Base-by-base conservation (phyloP, 2,797 vertebrate genomes). In the Gymnothorax reevesii region DNA sequence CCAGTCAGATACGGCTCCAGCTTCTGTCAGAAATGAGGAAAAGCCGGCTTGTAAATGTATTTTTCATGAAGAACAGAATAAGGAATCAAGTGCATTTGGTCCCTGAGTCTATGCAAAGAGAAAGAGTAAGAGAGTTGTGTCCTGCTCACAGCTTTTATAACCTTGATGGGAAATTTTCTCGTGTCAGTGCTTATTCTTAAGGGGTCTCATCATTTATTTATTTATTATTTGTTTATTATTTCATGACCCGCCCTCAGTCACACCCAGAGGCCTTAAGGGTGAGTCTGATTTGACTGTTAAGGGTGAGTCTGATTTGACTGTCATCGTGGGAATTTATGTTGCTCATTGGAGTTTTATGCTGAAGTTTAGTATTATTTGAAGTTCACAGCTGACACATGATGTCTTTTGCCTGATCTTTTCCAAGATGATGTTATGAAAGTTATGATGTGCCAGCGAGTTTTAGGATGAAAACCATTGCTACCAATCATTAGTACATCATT, bases 41-140 rank as follows among this genome's bases (percentile, higher is more conserved):
- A 71, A 9, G 22, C n/a, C 22, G 1, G 42, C 83, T 64, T 27
- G 66, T 71, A 27, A 69, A 71, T 84, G 42, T 84, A 69, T 84
- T 49, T 66, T 69, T 64, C 42, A 66, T 84, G 82, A 83, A 84
- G 59, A 62, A 10, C 17, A 62, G 57, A 33, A 49, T 84, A 84
- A 20, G 83, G 17, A 84, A 25, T 60, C 82, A 83, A 3, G 82
- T 42, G 6, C 12, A 83, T 60, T 27, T 54, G 52, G n/a, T 6
- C n/a, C 33, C 82, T 57, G 8, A 42, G 6, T 73, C 27, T 73
- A 4, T 27, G 12, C 66, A 27, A 25, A 27, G 66, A 71, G 66
- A 71, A 69, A 69, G 66, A 10, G 66, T 9, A n/a, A 27, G n/a
- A 71, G 66, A 33, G 12, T 27, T 13, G 33, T 49, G 12, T 49